Base-by-base conservation (phyloP, 2,888 invertebrate species). In the Molorchus minor region DNA sequence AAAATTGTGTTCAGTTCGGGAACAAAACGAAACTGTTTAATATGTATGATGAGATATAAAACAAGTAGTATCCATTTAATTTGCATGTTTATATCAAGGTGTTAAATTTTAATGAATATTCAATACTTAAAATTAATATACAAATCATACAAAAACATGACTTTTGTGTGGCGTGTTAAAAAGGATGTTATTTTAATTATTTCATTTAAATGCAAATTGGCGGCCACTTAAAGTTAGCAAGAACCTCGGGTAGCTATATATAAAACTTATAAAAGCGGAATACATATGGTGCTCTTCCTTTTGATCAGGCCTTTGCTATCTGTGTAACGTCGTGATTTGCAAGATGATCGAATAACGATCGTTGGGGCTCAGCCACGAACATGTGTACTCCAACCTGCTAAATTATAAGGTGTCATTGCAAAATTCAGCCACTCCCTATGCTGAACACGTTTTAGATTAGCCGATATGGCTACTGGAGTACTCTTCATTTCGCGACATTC, bases 381-480 rank as follows among this genome's bases (percentile, higher is more conserved):
- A 68, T 66, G 62, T 68, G 64, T 64, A 62, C 58, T 54, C 43
- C 69, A 71, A 74, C 73, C 76, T 75, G 75, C 72, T 75, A 75
- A 77, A 77, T 77, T 76, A 75, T 74, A 75, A 70, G 69, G 71
- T 71, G 69, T 75, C 73, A 73, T 72, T 72, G 71, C 73, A 71
- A 72, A 73, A 74, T 62, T 71, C 60, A 60, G 57, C 63, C 65
- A 64, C 67, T 74, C 68, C 69, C 65, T 67, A 76, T 76, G 72
- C 76, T 62, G 58, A 63, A 70, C 77, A 77, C 77, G 77, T 77
- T 71, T 76, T 72, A 75, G 75, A 77, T 77, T 77, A 77, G 74
- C 74, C 73, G 66, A 68, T 60, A 59, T 60, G 65, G 65, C 63
- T 62, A 62, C 57, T 62, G 68, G 62, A 63, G 63, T 65, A 64